Base-by-base conservation (phyloP, 2,888 invertebrate genomes). In the Priapulus caudatus region DNA sequence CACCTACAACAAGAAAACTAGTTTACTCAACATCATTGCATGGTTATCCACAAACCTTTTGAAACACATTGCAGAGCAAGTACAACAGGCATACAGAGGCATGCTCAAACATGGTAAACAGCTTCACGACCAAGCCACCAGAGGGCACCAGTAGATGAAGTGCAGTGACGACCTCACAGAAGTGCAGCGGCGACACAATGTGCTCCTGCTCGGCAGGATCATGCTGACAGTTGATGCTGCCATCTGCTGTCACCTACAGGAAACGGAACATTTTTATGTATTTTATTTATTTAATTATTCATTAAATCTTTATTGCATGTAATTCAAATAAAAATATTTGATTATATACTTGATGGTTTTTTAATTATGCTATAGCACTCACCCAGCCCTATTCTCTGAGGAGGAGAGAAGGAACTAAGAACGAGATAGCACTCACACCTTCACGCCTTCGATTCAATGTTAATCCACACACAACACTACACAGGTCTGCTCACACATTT, bases 21-120 rank as follows among this genome's bases (percentile, higher is more conserved):
- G 16, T 22, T 16, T 50, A 50, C 18, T 24, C 24, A 20, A 23
- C 48, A 2, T 5, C 23, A 18, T 48, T 48, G 2, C 16, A 19
- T 19, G 23, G 16, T 1, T 16, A 19, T 16, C n/a, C 16, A 24
- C 20, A 44, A 56, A 72, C 72, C 66, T 74, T 54, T 23, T 76
- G 66, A 67, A 95, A 95, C 16, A 78, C 63, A 61, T 83, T 82
- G 61, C 81, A 81, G 2, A 95, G 74, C 5, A 93, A 71, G 66
- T 84, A 92, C 50, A 93, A 69, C 2, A 90, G 71, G 56, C 81
- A 81, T 0, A 91, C 76, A 1, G 87, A 84, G n/a, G 80, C 76
- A 56, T 82, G 79, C 67, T 92, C 91, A 66, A 86, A 90, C 56
- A 84, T 78, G 1, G 93, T 93, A 65, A 95, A 95, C 65, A 89